Evolutionary conservation across 2,797 vertebrate genomes (phyloP).

Genomic region (Phalanger gymnotis): DNA sequence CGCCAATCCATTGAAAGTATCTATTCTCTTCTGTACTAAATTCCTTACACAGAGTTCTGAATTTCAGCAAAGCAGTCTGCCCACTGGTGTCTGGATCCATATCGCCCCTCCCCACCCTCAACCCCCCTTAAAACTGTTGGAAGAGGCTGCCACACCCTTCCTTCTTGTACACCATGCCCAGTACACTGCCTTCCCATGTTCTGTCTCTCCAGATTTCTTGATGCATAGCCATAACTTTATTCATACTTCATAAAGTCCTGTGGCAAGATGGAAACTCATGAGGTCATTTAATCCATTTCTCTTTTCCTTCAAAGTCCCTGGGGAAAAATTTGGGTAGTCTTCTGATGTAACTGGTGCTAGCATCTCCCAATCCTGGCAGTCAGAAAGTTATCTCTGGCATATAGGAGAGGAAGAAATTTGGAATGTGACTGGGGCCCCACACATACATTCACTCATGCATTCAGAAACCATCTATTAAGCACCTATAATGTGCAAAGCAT

Average conservation of each 20-base stretch:
- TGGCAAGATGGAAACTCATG: not conserved
- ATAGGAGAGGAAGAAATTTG: not conserved
- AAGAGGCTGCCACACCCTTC: not conserved
- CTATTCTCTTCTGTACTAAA: not conserved
- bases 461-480: not conserved
- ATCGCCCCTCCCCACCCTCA: not conserved
- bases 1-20: not conserved
- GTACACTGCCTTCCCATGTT: not conserved
- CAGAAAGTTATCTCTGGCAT: not conserved
- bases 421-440: not conserved
- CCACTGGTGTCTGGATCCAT: not conserved
- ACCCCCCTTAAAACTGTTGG: not conserved
- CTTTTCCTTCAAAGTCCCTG: not conserved
- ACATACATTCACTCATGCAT: not conserved
- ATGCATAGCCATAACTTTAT: not conserved
- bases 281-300: not conserved
- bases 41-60: not conserved
- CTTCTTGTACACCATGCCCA: not conserved
- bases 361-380: not conserved
- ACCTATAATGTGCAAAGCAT: not conserved
- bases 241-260: not conserved
- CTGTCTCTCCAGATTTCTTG: not conserved
- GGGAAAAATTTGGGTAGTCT: not conserved
- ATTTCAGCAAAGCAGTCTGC: not conserved
- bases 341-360: not conserved